Base-by-base conservation (phyloP, 1,140 invertebrate genomes). In the Telenomus remus region DNA sequence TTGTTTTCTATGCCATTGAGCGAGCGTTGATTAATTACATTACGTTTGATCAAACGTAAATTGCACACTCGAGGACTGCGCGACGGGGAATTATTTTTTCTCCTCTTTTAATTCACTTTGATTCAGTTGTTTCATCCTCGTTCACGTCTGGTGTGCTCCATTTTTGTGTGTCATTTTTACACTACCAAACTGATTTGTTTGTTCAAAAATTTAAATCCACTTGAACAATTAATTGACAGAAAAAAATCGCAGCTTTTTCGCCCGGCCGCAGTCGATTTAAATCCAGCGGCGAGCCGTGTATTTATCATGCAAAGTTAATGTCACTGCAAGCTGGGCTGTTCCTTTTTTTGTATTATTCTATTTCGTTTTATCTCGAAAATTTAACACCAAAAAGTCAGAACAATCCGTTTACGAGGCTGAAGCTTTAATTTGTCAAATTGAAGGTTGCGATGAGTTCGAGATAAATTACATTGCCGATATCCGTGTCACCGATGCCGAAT, bases 391-490 rank as follows among this genome's bases (percentile, higher is more conserved):
- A 48, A 44, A n/a, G 63, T 11, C 12, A 19, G n/a, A 0, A 11
- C 55, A 12, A 57, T n/a, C 43, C n/a, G 43, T 47, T 57, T 57
- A 57, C 35, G 43, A 33, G 13, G 15, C 50, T 48, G 27, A 19
- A 48, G 9, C 49, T 48, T 60, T 60, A 60, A 69, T 69, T 54
- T 69, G 37, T 57, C 49, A 69, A 69, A 69, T 60, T 69, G 65
- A 69, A 69, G 54, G 49, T 37, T 53, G 37, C 47, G 50, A 43
- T 12, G 34, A 33, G 50, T 42, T 70, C 47, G 42, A 19, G 48
- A 54, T 69, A 54, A 69, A 69, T 69, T 57, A 66, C 55, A 47
- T 14, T 15, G 11, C 35, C 15, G 12, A 19, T 60, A 44, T 53
- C 35, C 51, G 54, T 49, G 51, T 66, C 47, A 57, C 44, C 47